Conservation (phyloP, 2,888 invertebrate genomes). For the Leucophora obtusa region DNA sequence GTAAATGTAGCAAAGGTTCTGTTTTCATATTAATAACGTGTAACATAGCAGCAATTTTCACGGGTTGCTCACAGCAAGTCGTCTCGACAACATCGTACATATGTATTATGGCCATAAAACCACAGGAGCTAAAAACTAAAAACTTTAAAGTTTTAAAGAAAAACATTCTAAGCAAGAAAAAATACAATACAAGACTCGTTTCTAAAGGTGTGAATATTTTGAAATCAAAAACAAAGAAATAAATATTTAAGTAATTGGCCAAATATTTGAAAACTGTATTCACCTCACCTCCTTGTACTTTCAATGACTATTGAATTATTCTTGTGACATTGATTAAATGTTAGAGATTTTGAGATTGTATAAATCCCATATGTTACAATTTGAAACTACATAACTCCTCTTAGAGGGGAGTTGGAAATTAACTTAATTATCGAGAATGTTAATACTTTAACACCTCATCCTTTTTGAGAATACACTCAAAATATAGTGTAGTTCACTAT, state of each 20-base stretch:
- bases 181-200: conserved; percentile 11
- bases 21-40: conserved; percentile 45
- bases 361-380: background rate
- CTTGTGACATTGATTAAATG: conserved; percentile 56
- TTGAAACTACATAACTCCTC: background rate
- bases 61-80: conserved; percentile 68
- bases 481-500: no score
- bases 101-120: conserved; percentile 26
- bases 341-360: background rate
- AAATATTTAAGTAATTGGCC: conserved; percentile 15
- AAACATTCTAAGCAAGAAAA: background rate
- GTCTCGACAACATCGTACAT: conserved; percentile 34
- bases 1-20: conserved; percentile 19
- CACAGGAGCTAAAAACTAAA: conserved; percentile 40
- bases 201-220: conserved; percentile 42
- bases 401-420: background rate
- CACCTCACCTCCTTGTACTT: background rate
- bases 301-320: background rate
- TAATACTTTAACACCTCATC: conserved; percentile 48
- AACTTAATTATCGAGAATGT: conserved; percentile 63
- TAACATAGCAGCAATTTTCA: conserved; percentile 68
- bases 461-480: conserved; percentile 11
- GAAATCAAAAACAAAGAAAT: conserved; percentile 5
- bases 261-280: background rate
- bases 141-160: conserved; percentile 29